These are phyloP conservation scores for Pedetes capensis DNA, from an alignment of 2,113 vertebrate genomes.

Conservation along the genomic window DNA sequence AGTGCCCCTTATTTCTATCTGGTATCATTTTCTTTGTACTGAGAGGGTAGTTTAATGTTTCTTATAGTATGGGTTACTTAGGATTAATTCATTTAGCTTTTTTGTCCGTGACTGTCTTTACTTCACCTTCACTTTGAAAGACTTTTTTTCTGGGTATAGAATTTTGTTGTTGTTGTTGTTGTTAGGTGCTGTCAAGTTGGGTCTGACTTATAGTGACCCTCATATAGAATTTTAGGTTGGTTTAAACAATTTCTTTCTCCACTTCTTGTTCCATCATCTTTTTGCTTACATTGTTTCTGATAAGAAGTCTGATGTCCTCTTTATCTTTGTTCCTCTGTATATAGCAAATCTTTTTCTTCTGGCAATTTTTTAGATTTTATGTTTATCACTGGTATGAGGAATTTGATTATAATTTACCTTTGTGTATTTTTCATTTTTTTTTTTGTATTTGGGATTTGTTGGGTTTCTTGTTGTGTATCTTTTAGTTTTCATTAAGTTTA, in stretches of 20 bases:
- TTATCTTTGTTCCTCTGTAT: neutral
- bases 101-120: no score
- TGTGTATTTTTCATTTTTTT: neutral
- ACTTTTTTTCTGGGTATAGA: neutral
- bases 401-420: neutral
- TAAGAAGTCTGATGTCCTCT: neutral
- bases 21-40: neutral
- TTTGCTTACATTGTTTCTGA: no score
- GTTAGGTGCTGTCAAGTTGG: no score
- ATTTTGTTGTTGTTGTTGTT: no score
- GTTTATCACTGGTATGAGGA: neutral
- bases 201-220: no score
- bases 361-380: neutral
- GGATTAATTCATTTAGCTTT: no score
- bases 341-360: neutral
- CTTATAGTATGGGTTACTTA: neutral
- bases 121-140: no score
- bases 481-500: neutral
- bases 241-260: neutral
- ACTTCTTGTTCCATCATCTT: neutral
- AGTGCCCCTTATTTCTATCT: neutral
- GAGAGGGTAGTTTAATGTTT: neutral
- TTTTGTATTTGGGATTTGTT: neutral
- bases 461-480: neutral
- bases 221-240: neutral